These are phyloP conservation scores for Mionectes olivaceus DNA, from an alignment of 2,797 vertebrate genomes.

Conservation along the genomic window DNA sequence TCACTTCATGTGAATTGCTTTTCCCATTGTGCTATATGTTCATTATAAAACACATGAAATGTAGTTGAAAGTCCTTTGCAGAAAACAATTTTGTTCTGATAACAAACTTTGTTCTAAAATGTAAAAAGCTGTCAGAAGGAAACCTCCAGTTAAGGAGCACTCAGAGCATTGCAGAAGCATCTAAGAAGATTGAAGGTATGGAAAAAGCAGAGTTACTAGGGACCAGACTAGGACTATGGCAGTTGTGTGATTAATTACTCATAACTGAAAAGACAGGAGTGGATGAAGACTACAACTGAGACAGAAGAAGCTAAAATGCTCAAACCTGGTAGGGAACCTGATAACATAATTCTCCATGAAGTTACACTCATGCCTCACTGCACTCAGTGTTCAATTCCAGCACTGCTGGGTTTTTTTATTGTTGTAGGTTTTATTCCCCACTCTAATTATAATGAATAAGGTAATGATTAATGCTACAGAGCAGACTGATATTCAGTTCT, in stretches of 20 bases:
- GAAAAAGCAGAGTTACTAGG: background rate
- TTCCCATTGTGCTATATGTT: background rate
- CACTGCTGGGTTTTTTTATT: background rate
- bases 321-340: background rate
- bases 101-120: background rate
- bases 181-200: background rate
- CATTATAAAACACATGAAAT: background rate
- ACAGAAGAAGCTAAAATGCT: constrained; percentile 1
- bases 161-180: background rate
- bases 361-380: background rate
- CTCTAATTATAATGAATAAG: constrained; percentile 31
- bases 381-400: background rate
- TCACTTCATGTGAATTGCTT: background rate
- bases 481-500: background rate
- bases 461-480: constrained; percentile 16
- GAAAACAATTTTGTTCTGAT: background rate
- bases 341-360: background rate
- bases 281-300: background rate
- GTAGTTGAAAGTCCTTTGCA: background rate
- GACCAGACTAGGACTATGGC: background rate
- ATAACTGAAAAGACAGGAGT: background rate
- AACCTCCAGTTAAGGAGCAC: background rate
- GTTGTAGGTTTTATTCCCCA: background rate
- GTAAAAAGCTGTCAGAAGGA: background rate
- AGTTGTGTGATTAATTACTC: constrained; percentile 10